Evolutionary conservation across 2,113 vertebrate species (phyloP).

Genomic region (Corythoichthys intestinalis): DNA sequence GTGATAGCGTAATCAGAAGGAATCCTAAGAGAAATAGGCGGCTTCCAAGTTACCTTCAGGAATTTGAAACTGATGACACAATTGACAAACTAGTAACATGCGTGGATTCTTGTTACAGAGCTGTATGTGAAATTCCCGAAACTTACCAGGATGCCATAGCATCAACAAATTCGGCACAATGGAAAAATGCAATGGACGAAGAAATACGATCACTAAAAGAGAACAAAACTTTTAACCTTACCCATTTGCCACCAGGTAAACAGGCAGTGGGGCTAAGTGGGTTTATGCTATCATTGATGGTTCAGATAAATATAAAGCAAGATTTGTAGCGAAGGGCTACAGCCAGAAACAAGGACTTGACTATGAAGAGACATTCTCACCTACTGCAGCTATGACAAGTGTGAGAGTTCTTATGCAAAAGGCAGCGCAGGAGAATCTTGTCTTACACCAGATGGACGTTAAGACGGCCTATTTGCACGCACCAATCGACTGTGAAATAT

Average conservation of each 20-base stretch:
- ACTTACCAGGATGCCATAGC: neutral
- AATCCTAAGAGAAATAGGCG: neutral
- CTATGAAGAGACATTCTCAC: conserved; percentile 20
- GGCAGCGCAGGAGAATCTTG: conserved; percentile 1
- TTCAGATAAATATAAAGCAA: conserved; percentile 9
- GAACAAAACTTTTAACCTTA: conserved; percentile 6
- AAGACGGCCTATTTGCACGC: conserved; percentile 7
- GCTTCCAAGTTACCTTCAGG: neutral
- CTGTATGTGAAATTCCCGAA: neutral
- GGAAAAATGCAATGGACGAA: conserved; percentile 16
- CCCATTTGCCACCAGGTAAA: neutral
- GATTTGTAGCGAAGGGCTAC: conserved; percentile 20
- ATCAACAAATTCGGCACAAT: conserved; percentile 3
- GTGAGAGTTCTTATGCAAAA: conserved; percentile 2
- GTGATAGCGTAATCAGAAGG: neutral
- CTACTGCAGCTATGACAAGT: conserved; percentile 16
- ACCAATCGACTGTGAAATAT: conserved; percentile 9
- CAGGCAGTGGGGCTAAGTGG: conserved; percentile 11
- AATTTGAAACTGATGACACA: conserved; percentile 1
- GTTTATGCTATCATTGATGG: neutral
- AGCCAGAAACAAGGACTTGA: conserved; percentile 10
- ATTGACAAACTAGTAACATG: conserved; percentile 1
- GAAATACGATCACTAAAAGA: conserved; percentile 15
- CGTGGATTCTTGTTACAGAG: conserved; percentile 10
- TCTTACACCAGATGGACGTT: conserved; percentile 19